A percentile compares a stretch with the other conserved stretches of the same genome.
Conservation (phyloP, 64 coral and sea anemone genomes). For the Stichodactyla helianthus region DNA sequence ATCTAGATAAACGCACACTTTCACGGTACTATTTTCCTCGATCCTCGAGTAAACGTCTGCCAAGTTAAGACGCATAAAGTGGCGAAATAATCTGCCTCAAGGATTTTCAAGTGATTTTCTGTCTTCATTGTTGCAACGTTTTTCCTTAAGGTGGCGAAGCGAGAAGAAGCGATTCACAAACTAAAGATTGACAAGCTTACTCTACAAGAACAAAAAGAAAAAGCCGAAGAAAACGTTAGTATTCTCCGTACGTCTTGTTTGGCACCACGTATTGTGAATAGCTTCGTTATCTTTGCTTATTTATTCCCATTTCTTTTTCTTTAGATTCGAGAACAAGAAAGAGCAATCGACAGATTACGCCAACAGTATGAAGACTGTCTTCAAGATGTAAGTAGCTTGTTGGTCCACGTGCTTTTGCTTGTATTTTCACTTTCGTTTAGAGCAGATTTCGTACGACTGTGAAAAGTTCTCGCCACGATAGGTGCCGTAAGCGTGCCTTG, state of each 20-base stretch:
- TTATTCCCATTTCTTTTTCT: slow-evolving; percentile 6
- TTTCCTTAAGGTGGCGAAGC: slow-evolving; percentile 52
- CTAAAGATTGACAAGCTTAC: slow-evolving; percentile 88
- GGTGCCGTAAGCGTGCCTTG: too few species aligned
- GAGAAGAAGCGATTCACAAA: slow-evolving; percentile 92
- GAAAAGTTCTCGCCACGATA: too few species aligned
- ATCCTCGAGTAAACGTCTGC: too few species aligned
- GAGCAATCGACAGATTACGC: slow-evolving; percentile 64
- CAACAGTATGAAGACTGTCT: slow-evolving; percentile 92
- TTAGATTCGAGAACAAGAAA: slow-evolving; percentile 82
- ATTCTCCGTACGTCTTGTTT: not conserved
- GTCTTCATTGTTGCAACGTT: not conserved
- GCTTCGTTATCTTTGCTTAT: not conserved
- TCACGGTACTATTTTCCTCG: too few species aligned
- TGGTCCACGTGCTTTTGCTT: not conserved
- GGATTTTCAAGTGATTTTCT: not conserved
- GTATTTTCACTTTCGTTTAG: not conserved
- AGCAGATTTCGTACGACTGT: too few species aligned
- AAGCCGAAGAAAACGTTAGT: slow-evolving; percentile 69
- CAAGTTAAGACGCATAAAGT: too few species aligned
- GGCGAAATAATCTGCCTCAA: not conserved
- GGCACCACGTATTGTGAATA: not conserved
- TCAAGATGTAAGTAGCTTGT: slow-evolving; percentile 64
- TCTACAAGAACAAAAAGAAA: slow-evolving; percentile 83
- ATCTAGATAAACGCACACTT: too few species aligned